Percentiles rank a stretch among this genome's conserved stretches.
These are phyloP conservation scores for Chrysochloris asiatica DNA, from an alignment of 2,113 vertebrate species.

Conservation along the genomic window DNA sequence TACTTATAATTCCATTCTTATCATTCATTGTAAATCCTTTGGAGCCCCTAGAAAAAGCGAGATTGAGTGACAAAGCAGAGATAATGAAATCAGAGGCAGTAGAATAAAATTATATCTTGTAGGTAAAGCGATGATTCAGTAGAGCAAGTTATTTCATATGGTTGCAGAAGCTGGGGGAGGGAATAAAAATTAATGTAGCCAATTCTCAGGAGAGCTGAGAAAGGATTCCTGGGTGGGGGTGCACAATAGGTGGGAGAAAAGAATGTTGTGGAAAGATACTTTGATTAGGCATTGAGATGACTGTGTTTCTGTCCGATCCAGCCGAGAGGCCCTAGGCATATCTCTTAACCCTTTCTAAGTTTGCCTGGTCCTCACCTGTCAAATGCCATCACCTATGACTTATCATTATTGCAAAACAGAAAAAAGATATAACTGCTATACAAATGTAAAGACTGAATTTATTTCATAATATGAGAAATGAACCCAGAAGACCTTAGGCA, in stretches of 20 bases:
- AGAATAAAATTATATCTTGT: slow-evolving; percentile 87
- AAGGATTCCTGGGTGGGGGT: neutral
- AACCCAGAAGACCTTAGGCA: neutral
- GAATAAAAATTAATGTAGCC: slow-evolving; percentile 76
- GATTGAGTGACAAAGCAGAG: slow-evolving; percentile 88
- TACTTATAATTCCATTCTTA: slow-evolving; percentile 88
- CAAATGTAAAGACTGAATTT: neutral
- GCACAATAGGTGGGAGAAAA: neutral
- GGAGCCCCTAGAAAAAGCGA: slow-evolving; percentile 85
- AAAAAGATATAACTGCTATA: neutral
- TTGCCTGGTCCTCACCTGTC: slow-evolving; percentile 10
- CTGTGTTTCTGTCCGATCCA: neutral
- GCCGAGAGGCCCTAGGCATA: too few relatives aligned
- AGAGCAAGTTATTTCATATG: slow-evolving; percentile 82
- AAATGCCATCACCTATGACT: neutral
- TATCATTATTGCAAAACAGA: neutral
- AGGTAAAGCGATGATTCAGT: slow-evolving; percentile 82
- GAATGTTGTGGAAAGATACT: neutral
- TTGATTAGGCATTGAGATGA: neutral
- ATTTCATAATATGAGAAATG: neutral
- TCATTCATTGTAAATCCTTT: slow-evolving; percentile 86
- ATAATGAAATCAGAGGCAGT: slow-evolving; percentile 87
- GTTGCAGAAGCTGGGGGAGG: slow-evolving; percentile 73
- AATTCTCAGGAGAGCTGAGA: slow-evolving; percentile 74
- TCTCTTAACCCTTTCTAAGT: neutral